phyloP scores from a whole-genome alignment of 2,888 invertebrate species.

The Pristionchus exspectatus region DNA sequence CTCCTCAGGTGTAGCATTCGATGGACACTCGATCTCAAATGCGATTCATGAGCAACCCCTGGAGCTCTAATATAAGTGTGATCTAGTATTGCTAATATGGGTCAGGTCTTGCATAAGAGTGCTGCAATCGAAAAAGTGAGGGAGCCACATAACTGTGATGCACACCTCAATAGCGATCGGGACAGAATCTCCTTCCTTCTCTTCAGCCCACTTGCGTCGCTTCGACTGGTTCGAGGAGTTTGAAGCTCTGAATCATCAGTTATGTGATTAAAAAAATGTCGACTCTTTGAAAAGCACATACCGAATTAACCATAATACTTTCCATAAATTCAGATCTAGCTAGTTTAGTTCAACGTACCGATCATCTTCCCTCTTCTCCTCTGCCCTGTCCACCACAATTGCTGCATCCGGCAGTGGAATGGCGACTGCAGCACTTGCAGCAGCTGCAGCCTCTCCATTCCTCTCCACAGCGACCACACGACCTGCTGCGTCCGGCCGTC shows the following conservation, averaged over 20 bases:
- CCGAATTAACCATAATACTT: too few species aligned
- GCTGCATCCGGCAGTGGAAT: slow-evolving; percentile 19
- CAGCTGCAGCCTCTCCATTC: slow-evolving; percentile 2
- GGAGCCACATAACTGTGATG: too few species aligned
- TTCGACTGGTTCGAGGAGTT: slow-evolving; percentile 11
- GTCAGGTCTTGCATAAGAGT: too few species aligned
- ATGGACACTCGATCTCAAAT: neutral
- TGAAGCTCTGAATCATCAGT: neutral
- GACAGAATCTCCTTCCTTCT: neutral
- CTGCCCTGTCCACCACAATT: neutral
- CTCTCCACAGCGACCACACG: neutral
- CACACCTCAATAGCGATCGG: neutral
- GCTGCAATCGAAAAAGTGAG: neutral
- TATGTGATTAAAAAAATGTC: too few species aligned
- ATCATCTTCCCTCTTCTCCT: neutral
- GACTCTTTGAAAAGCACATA: too few species aligned
- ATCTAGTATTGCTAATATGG: too few species aligned
- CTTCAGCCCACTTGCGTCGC: neutral
- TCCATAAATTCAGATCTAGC: too few species aligned
- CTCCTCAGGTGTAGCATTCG: slow-evolving; percentile 6
- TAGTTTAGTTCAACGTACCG: too few species aligned
- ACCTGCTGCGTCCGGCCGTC: neutral
- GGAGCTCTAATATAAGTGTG: too few species aligned
- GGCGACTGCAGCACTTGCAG: neutral
- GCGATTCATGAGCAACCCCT: neutral